phyloP scores from a whole-genome alignment of 2,797 vertebrate genomes.

The Macropodus opercularis region DNA sequence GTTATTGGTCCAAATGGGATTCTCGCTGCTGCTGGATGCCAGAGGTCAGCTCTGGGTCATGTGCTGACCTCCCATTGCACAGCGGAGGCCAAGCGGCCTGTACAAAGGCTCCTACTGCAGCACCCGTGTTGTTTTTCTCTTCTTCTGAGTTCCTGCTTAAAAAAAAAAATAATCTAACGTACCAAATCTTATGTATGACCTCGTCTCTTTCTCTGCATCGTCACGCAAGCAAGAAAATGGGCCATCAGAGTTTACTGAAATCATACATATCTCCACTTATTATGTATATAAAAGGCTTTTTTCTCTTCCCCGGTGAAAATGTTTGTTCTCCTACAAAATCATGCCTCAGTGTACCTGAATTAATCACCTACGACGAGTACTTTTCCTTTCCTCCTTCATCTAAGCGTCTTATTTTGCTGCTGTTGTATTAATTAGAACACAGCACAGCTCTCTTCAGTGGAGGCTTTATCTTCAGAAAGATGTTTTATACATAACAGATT shows the following conservation, averaged over 20 bases:
- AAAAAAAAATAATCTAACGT: slow-evolving; percentile 14
- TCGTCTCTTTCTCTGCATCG: slow-evolving; percentile 21
- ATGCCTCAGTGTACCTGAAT: slow-evolving; percentile 65
- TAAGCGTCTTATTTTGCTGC: slow-evolving; percentile 61
- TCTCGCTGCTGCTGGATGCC: slow-evolving; percentile 26
- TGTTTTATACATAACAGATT: slow-evolving; percentile 82
- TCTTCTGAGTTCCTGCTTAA: slow-evolving; percentile 53
- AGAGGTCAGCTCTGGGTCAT: slow-evolving; percentile 46
- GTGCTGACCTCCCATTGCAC: slow-evolving; percentile 46
- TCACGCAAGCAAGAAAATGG: slow-evolving; percentile 22
- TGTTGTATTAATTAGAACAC: slow-evolving; percentile 69
- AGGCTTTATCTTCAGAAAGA: slow-evolving; percentile 63
- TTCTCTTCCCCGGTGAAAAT: slow-evolving; percentile 52
- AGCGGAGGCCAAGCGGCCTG: slow-evolving; percentile 39
- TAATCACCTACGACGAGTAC: slow-evolving; percentile 54
- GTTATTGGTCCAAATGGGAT: slow-evolving; percentile 42
- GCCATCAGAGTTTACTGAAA: slow-evolving; percentile 61
- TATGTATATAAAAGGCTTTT: slow-evolving; percentile 75
- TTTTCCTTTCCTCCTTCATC: slow-evolving; percentile 64
- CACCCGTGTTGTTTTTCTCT: slow-evolving; percentile 31
- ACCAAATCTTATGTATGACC: slow-evolving; percentile 54
- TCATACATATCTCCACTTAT: slow-evolving; percentile 63
- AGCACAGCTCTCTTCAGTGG: slow-evolving; percentile 62
- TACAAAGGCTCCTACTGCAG: slow-evolving; percentile 53
- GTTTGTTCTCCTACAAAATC: slow-evolving; percentile 55